phyloP scores from a whole-genome alignment of 1,140 invertebrate genomes.

The Heliconius melpomene region DNA sequence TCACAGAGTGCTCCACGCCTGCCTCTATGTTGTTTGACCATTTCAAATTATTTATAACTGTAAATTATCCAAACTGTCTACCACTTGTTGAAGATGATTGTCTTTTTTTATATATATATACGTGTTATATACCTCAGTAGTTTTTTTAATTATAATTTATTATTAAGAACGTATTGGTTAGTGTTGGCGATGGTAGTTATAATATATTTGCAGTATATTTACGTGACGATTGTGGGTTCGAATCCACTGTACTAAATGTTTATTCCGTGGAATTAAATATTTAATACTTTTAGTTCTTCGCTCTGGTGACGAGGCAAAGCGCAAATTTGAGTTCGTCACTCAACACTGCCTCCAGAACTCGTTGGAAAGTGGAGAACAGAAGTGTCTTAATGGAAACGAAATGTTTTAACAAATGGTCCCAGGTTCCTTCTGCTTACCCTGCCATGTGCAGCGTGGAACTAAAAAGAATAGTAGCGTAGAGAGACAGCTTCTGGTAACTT shows the following conservation, averaged over 20 bases:
- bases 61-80: not conserved
- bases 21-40: conserved; percentile 18
- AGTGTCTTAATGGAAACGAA: not conserved
- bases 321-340: not conserved
- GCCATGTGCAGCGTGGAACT: not conserved
- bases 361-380: not conserved
- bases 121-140: not conserved
- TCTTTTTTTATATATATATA: not conserved
- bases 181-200: no score
- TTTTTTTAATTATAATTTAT: not conserved
- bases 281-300: not conserved
- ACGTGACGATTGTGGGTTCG: not conserved
- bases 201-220: no score
- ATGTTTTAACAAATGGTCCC: no score
- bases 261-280: no score
- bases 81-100: not conserved
- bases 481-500: no score
- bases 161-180: not conserved
- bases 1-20: conserved; percentile 27
- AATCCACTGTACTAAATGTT: no score
- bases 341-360: not conserved
- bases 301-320: not conserved
- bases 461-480: not conserved
- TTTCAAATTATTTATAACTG: conserved; percentile 26
- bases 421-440: no score